Evolutionary conservation across 2,113 vertebrate genomes (phyloP).

Genomic region (Triplophysa siluroides): DNA sequence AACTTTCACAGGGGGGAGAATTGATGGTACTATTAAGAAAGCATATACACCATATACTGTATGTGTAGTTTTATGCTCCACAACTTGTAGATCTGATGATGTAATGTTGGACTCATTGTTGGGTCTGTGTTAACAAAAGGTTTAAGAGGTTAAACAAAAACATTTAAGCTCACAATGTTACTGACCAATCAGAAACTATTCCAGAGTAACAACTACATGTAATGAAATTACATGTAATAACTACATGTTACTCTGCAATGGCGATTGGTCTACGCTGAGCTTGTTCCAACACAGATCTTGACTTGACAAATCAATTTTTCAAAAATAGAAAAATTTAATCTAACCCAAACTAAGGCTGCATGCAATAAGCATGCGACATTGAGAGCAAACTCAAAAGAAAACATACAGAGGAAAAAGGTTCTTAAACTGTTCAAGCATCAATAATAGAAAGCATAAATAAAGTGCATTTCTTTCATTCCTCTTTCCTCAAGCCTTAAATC

Average conservation of each 20-base stretch:
- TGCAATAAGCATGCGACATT: constrained; percentile 23
- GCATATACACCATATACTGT: too few relatives aligned
- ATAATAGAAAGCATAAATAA: constrained; percentile 21
- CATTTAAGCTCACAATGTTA: too few relatives aligned
- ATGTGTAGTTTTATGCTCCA: too few relatives aligned
- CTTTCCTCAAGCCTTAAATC: constrained; percentile 17
- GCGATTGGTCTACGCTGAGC: not conserved
- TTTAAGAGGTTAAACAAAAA: too few relatives aligned
- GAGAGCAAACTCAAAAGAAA: constrained; percentile 5
- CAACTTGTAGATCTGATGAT: too few relatives aligned
- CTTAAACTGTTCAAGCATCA: constrained; percentile 8
- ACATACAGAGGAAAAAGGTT: not conserved
- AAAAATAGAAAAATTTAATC: not conserved
- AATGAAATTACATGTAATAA: too few relatives aligned
- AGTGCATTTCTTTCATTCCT: constrained; percentile 11
- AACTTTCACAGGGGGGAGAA: too few relatives aligned
- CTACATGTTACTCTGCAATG: not conserved
- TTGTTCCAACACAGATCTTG: not conserved
- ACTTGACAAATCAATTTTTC: not conserved
- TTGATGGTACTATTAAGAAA: too few relatives aligned
- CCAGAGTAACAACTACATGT: too few relatives aligned
- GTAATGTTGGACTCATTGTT: too few relatives aligned
- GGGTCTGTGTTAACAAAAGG: too few relatives aligned
- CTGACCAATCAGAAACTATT: too few relatives aligned
- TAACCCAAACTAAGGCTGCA: constrained; percentile 1